Conservation (phyloP, 2,888 invertebrate species). For the Augochlorella aurata region DNA sequence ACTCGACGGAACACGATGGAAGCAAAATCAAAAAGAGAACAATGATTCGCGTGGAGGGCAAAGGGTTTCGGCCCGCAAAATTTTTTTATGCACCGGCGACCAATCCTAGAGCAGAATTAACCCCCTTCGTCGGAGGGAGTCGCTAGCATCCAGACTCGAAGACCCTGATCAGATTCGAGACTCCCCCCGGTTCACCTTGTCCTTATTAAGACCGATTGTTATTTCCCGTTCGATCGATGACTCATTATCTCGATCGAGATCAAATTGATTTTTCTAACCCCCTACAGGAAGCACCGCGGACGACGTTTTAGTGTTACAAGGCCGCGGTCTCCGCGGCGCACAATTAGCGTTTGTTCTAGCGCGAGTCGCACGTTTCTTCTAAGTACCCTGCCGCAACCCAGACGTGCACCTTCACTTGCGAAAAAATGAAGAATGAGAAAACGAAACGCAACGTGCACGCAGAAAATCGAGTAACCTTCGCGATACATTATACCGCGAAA, state of each 20-base stretch:
- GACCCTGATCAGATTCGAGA: conserved; percentile 11
- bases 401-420: conserved; percentile 15
- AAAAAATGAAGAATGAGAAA: neutral
- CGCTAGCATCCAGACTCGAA: neutral
- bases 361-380: conserved; percentile 1
- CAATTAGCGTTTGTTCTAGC: conserved; percentile 3
- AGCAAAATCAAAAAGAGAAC: neutral
- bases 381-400: neutral
- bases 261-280: conserved; percentile 37
- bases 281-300: conserved; percentile 10
- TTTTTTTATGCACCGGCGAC: neutral
- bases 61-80: neutral
- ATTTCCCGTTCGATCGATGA: conserved; percentile 36
- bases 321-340: neutral
- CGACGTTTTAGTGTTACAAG: conserved; percentile 48
- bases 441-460: neutral
- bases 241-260: conserved; percentile 39
- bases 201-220: conserved; percentile 43
- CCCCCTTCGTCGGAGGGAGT: neutral
- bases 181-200: conserved; percentile 47
- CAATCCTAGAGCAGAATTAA: neutral
- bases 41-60: neutral
- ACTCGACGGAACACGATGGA: neutral
- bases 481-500: neutral
- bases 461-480: neutral